Percentiles rank a stretch among this genome's conserved stretches.
Evolutionary conservation across 2,888 invertebrate species (phyloP).

Genomic region (Stenurella melanura): DNA sequence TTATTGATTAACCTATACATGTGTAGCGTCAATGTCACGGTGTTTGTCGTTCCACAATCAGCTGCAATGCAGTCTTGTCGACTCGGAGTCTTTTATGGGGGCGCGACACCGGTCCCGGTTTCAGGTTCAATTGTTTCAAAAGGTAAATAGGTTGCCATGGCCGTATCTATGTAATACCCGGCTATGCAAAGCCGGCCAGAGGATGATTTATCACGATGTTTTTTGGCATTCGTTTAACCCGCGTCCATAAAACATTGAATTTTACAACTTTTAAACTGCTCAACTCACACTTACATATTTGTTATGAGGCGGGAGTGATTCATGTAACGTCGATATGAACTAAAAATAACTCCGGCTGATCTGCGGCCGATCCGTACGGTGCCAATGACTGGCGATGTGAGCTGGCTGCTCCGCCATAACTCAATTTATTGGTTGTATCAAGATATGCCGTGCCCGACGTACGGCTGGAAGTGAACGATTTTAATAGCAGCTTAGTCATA

Average conservation of each 20-base stretch:
- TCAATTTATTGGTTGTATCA: slow-evolving; percentile 17
- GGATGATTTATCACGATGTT: neutral
- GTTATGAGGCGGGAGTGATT: neutral
- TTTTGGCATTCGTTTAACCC: slow-evolving; percentile 24
- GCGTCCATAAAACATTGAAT: slow-evolving; percentile 11
- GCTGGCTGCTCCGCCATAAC: slow-evolving; percentile 10
- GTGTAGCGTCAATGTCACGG: neutral
- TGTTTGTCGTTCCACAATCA: neutral
- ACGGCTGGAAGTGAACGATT: neutral
- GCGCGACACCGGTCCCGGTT: neutral
- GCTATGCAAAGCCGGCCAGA: neutral
- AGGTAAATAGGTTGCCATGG: neutral
- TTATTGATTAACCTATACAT: too few species aligned
- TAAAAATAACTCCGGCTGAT: slow-evolving; percentile 15
- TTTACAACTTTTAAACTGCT: neutral
- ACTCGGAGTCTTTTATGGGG: neutral
- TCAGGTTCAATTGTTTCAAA: neutral
- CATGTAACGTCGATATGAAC: slow-evolving; percentile 8
- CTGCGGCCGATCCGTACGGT: neutral
- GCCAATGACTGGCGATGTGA: slow-evolving; percentile 8
- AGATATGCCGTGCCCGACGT: neutral
- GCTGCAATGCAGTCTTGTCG: neutral
- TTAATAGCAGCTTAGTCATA: neutral
- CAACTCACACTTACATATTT: slow-evolving; percentile 20
- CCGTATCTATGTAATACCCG: neutral